Evolutionary conservation across 2,888 invertebrate genomes (phyloP).

Genomic region (Yponomeuta plumbellus): DNA sequence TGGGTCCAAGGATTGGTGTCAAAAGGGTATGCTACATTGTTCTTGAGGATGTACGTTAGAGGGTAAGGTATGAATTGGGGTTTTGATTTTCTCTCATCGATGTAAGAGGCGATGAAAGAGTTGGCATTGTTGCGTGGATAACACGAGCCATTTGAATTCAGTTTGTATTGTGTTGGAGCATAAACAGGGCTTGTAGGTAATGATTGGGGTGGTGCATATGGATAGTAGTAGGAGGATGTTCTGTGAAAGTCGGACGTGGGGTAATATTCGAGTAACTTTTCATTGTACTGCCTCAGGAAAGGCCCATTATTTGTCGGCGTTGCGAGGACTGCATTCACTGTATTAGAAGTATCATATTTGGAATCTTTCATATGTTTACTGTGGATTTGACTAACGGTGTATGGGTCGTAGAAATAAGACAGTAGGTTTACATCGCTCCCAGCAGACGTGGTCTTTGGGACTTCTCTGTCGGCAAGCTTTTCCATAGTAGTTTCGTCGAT

Average conservation of each 20-base stretch:
- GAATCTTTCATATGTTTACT: background rate
- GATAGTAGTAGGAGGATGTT: background rate
- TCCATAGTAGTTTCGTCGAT: slow-evolving; percentile 29
- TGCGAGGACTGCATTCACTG: background rate
- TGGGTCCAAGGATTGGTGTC: background rate
- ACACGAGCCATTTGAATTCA: background rate
- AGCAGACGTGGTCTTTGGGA: background rate
- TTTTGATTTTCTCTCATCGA: background rate
- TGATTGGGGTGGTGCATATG: background rate
- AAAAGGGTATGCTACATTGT: background rate
- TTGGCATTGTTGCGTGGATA: background rate
- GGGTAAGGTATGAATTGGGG: background rate
- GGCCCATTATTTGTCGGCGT: background rate
- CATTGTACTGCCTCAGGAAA: background rate
- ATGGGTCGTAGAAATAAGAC: background rate
- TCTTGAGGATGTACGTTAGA: background rate
- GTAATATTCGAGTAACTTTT: background rate
- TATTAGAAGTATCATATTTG: background rate
- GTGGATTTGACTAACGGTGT: background rate
- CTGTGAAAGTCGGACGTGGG: background rate
- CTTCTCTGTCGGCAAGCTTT: background rate
- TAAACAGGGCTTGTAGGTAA: background rate
- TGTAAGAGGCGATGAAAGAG: background rate
- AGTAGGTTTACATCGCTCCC: background rate
- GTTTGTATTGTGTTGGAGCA: background rate